Evolutionary conservation across 2,888 invertebrate species (phyloP).

Genomic region (Barypeithes pellucidus): DNA sequence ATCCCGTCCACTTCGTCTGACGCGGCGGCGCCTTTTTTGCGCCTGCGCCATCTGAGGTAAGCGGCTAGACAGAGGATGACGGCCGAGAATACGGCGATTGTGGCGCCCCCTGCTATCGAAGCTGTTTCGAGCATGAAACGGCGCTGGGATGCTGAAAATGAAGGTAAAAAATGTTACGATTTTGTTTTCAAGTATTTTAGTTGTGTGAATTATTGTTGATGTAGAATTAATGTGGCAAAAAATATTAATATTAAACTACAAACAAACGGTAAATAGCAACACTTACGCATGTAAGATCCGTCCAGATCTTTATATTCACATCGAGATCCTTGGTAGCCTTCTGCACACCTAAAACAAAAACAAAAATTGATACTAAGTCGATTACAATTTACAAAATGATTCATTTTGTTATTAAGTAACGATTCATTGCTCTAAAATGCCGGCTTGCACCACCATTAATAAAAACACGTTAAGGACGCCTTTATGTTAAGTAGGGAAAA

Average conservation of each 20-base stretch:
- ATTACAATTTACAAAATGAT: too few species aligned
- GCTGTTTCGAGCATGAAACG: conserved; percentile 91
- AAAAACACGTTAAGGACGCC: too few species aligned
- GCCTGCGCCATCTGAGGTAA: conserved; percentile 78
- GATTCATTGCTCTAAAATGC: too few species aligned
- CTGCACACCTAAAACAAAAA: conserved; percentile 80
- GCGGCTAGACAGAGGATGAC: conserved; percentile 80
- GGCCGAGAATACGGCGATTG: conserved; percentile 80
- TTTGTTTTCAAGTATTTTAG: too few species aligned
- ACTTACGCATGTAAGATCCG: conserved; percentile 92
- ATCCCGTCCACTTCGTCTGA: conserved; percentile 65
- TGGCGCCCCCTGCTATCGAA: conserved; percentile 89
- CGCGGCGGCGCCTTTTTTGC: conserved; percentile 68
- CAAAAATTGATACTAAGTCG: not conserved
- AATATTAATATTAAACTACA: too few species aligned
- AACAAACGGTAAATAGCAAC: too few species aligned
- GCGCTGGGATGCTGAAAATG: conserved; percentile 80
- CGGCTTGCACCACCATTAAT: too few species aligned
- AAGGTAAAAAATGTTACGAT: conserved; percentile 3
- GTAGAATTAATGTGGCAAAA: not conserved
- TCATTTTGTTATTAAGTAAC: too few species aligned
- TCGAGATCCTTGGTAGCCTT: conserved; percentile 94
- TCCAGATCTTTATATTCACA: conserved; percentile 98
- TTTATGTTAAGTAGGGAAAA: too few species aligned
- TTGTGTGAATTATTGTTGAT: too few species aligned